Base-by-base conservation (phyloP, 2,113 vertebrate genomes). In the Myotis brandtii region DNA sequence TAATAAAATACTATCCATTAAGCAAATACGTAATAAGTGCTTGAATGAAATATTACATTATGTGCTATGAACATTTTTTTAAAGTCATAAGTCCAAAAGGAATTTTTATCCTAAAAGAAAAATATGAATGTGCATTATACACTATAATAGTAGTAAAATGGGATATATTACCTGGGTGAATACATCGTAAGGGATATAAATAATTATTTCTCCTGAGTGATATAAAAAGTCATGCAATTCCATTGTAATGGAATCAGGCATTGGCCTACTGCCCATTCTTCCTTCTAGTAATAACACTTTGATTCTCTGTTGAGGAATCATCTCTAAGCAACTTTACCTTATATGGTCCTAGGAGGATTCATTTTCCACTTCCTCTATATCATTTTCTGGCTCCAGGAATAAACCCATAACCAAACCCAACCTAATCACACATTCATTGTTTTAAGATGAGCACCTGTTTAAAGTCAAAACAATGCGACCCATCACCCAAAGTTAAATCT, bases 251-350 rank as follows among this genome's bases (percentile, higher is more conserved):
- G 21, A 77, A 32, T 82, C 2, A 89, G 14, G 2, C 40, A 48
- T 67, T 52, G 90, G 0, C 23, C 9, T 84, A 43, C 18, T 64
- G 1, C 75, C 43, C 79, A 2, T 46, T 67, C 9, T 30, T 11
- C 18, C 6, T 89, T 72, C 21, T 72, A 32, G 17, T 18, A 66
- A 18, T 20, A 75, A 5, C 16, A 34, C 3, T 50, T 21, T 67
- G n/a, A n/a, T 56, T 81, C 14, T 93, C 32, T 85, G 69, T 59
- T 82, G 62, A 67, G 43, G 18, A 77, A 82, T 72, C 20, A 64
- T 21, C 12, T 21, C 17, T 80, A 43, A 81, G 52, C 20, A 6
- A 69, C 66, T 85, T 75, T 16, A 34, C 1, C 56, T 21, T 9
- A 72, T 48, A 2, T 14, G 11, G 4, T 40, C 20, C 37, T 54